A percentile compares a stretch with the other conserved stretches of the same genome.
Evolutionary conservation across 2,888 invertebrate genomes (phyloP).

Genomic region (Theristus sp.): DNA sequence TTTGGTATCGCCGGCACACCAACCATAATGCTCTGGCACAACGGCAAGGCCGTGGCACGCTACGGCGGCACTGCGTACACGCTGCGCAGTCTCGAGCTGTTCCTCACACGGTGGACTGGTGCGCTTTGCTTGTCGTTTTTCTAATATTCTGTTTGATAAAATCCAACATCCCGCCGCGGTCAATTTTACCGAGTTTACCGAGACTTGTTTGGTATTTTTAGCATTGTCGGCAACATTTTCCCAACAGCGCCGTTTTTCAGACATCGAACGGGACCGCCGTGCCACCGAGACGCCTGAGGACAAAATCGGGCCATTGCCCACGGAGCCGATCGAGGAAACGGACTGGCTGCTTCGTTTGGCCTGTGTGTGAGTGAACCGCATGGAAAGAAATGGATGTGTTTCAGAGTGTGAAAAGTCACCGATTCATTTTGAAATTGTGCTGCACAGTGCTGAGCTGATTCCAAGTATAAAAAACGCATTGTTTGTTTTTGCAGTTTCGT

Average conservation of each 20-base stretch:
- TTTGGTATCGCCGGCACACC: conserved; percentile 79
- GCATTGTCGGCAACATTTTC: too few species aligned
- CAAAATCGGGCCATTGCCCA: conserved; percentile 51
- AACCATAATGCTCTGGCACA: conserved; percentile 67
- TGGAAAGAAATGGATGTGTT: too few species aligned
- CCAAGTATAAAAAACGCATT: too few species aligned
- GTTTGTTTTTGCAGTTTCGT: conserved; percentile 53
- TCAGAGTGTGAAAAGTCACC: too few species aligned
- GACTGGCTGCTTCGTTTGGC: conserved; percentile 52
- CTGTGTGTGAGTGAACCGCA: too few species aligned
- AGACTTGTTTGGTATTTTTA: too few species aligned
- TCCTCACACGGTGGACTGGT: conserved; percentile 53
- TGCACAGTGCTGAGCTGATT: too few species aligned
- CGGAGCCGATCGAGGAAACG: conserved; percentile 51
- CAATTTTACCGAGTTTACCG: too few species aligned
- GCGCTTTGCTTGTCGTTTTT: too few species aligned
- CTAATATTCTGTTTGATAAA: too few species aligned
- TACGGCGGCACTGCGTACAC: conserved; percentile 63
- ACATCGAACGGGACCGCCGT: conserved; percentile 42
- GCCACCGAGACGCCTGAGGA: conserved; percentile 19
- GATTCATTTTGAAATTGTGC: too few species aligned
- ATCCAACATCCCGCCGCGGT: too few species aligned
- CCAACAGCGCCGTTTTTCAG: background rate
- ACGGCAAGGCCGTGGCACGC: conserved; percentile 62
- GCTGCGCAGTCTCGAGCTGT: conserved; percentile 55